Percentiles rank a stretch among this genome's conserved stretches.
Evolutionary conservation across 1,140 invertebrate genomes (phyloP).

Genomic region (Zaprionus capensis): DNA sequence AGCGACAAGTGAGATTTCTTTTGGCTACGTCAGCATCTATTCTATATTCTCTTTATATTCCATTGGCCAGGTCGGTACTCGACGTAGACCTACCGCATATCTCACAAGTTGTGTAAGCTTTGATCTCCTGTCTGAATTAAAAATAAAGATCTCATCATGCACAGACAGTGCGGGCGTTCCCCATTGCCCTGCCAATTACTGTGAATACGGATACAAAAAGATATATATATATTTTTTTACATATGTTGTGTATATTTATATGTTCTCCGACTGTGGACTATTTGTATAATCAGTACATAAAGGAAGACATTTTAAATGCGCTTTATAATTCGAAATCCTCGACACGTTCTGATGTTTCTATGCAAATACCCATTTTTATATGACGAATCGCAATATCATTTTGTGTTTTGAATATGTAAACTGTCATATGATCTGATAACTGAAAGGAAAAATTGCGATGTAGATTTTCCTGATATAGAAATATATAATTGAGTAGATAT

Average conservation of each 20-base stretch:
- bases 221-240: constrained; percentile 26
- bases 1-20: constrained; percentile 5
- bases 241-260: constrained; percentile 1
- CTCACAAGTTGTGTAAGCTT: constrained; percentile 54
- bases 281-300: constrained; percentile 31
- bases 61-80: constrained; percentile 6
- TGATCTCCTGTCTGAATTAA: constrained; percentile 70
- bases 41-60: neutral
- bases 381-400: too few relatives aligned
- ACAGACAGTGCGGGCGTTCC: constrained; percentile 41
- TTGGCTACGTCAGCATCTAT: neutral
- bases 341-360: constrained; percentile 44
- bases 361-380: too few relatives aligned
- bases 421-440: neutral
- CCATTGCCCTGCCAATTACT: constrained; percentile 63
- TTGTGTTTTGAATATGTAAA: too few relatives aligned
- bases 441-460: neutral
- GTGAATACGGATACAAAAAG: neutral
- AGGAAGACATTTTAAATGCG: constrained; percentile 32
- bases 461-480: neutral
- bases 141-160: constrained; percentile 76
- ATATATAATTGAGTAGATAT: too few relatives aligned
- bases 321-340: constrained; percentile 29
- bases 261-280: neutral
- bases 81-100: constrained; percentile 63